Evolutionary conservation across 35 echinoderm and acorn worm species (phyloP).

Genomic region (Amphiura filiformis): DNA sequence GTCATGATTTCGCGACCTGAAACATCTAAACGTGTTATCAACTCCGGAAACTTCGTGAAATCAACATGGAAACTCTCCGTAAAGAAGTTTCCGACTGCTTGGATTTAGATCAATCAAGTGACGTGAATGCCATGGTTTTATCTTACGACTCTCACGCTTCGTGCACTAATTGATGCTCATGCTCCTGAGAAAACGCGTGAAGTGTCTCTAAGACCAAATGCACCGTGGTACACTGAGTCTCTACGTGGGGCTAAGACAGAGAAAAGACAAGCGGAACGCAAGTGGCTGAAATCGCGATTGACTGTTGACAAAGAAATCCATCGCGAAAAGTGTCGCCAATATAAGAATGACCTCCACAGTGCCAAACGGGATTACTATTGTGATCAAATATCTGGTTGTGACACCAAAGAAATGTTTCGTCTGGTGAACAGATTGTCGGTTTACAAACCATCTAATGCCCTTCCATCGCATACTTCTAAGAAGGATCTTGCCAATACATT

Average conservation of each 20-base stretch:
- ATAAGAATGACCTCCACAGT: background rate
- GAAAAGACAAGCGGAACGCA: background rate
- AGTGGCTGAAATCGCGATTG: background rate
- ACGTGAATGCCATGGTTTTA: background rate
- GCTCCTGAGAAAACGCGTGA: background rate
- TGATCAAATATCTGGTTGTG: background rate
- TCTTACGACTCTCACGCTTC: background rate
- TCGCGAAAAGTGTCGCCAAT: background rate
- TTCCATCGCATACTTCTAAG: background rate
- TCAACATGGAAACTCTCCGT: background rate
- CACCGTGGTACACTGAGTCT: background rate
- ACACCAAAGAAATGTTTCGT: background rate
- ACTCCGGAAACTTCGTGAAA: background rate
- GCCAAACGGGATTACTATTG: background rate
- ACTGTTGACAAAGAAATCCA: background rate
- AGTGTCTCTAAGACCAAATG: background rate
- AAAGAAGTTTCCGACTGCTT: background rate
- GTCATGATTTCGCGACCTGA: background rate
- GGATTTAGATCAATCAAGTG: background rate
- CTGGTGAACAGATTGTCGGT: background rate
- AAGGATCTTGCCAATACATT: slow-evolving; percentile 7
- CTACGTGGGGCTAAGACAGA: background rate
- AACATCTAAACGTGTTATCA: background rate
- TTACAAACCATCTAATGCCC: background rate
- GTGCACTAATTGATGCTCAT: background rate